These are phyloP conservation scores for Aphyosemion australe DNA, from an alignment of 2,113 vertebrate genomes.

Conservation along the genomic window DNA sequence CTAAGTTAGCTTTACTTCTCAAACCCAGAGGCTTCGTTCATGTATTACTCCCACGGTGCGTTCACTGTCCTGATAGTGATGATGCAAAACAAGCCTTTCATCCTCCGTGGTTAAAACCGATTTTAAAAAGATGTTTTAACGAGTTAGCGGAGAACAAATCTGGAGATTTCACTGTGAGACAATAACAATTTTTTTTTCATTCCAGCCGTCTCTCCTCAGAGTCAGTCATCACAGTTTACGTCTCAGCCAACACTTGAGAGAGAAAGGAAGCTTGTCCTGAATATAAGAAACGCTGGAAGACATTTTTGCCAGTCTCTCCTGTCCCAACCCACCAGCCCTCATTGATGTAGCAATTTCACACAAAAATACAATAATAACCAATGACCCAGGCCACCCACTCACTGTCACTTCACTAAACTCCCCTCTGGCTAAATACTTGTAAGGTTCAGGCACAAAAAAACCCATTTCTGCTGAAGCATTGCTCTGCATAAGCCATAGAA, in stretches of 20 bases:
- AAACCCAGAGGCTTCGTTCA: not conserved
- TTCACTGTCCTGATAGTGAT: not conserved
- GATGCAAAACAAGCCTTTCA: not conserved
- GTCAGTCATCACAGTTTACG: conserved; percentile 2
- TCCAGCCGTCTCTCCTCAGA: not conserved
- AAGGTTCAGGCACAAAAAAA: conserved; percentile 16
- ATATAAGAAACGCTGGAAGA: conserved; percentile 32
- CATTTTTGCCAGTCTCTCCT: conserved; percentile 33
- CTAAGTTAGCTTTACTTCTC: not conserved
- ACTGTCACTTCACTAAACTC: conserved; percentile 45
- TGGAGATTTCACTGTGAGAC: not conserved
- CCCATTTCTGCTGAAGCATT: conserved; percentile 33
- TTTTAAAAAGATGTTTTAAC: not conserved
- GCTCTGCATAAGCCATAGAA: conserved; percentile 20
- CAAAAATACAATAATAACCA: conserved; percentile 50
- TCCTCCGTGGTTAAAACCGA: not conserved
- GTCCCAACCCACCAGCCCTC: conserved; percentile 41
- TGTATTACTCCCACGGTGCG: not conserved
- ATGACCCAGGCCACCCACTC: conserved; percentile 46
- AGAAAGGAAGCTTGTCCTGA: not conserved
- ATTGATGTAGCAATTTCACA: conserved; percentile 58
- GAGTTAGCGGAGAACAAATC: too few species aligned
- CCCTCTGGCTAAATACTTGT: conserved; percentile 33
- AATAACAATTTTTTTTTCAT: not conserved
- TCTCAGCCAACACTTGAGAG: not conserved